phyloP scores from a whole-genome alignment of 2,888 invertebrate genomes.

The Hyles lineata region DNA sequence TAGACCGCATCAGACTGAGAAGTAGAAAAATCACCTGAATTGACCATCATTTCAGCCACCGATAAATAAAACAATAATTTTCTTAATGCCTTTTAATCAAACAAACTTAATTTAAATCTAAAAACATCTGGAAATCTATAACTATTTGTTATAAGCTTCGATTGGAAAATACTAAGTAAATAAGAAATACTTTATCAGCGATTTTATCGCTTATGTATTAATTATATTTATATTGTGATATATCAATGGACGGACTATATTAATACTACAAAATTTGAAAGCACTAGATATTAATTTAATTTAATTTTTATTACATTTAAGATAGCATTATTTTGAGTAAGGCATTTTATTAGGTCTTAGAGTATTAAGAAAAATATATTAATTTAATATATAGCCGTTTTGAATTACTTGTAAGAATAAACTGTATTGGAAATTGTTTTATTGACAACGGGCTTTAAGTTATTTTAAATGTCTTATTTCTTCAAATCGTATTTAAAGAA shows the following conservation, averaged over 20 bases:
- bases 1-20: too few species aligned
- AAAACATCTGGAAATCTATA: conserved; percentile 19
- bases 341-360: not conserved
- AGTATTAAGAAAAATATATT: too few species aligned
- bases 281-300: not conserved
- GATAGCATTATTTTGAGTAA: not conserved
- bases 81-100: conserved; percentile 17
- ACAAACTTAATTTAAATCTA: conserved; percentile 18
- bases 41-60: not conserved
- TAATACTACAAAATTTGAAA: conserved; percentile 10
- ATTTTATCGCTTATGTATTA: conserved; percentile 1
- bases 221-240: not conserved
- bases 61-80: conserved; percentile 17
- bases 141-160: conserved; percentile 5
- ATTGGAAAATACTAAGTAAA: conserved; percentile 5
- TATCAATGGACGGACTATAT: conserved; percentile 14
- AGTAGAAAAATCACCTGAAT: too few species aligned
- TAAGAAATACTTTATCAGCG: not conserved
- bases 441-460: too few species aligned
- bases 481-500: too few species aligned
- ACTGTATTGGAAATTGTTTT: too few species aligned
- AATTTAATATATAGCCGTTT: too few species aligned
- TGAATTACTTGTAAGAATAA: too few species aligned
- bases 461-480: too few species aligned
- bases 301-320: conserved; percentile 1